These are phyloP conservation scores for Pollimyrus isidori DNA, from an alignment of 2,113 vertebrate genomes.

Conservation along the genomic window DNA sequence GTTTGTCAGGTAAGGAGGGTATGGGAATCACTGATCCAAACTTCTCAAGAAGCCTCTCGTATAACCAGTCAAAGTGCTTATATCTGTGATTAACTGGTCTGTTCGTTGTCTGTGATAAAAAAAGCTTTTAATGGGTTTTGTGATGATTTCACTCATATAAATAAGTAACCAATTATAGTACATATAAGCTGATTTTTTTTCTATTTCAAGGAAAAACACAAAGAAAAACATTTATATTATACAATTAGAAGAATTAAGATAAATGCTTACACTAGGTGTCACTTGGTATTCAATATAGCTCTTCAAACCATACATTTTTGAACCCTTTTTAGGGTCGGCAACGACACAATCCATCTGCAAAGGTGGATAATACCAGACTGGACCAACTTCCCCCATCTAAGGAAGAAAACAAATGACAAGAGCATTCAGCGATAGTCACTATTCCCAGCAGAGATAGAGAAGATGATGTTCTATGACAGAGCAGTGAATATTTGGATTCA, in stretches of 20 bases:
- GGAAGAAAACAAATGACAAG: slow-evolving; percentile 14
- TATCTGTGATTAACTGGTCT: slow-evolving; percentile 95
- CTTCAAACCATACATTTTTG: slow-evolving; percentile 96
- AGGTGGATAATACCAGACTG: slow-evolving; percentile 91
- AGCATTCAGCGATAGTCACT: not conserved
- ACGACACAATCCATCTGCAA: slow-evolving; percentile 86
- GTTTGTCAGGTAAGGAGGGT: slow-evolving; percentile 91
- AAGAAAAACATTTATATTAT: not conserved
- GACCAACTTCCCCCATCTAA: slow-evolving; percentile 87
- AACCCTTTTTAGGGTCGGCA: slow-evolving; percentile 92
- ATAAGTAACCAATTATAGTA: not conserved
- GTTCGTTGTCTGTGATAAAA: slow-evolving; percentile 78
- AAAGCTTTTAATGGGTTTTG: not conserved
- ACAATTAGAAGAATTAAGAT: not conserved
- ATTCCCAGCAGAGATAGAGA: not conserved
- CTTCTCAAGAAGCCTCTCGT: slow-evolving; percentile 91
- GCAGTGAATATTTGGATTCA: not conserved
- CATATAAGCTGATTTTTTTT: not conserved
- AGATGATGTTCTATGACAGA: not conserved
- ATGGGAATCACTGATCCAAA: slow-evolving; percentile 96
- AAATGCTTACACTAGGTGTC: slow-evolving; percentile 77
- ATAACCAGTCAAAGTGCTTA: slow-evolving; percentile 98
- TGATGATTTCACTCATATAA: not conserved
- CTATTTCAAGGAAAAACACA: not conserved
- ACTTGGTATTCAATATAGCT: slow-evolving; percentile 98